phyloP scores from a whole-genome alignment of 2,797 vertebrate genomes.

The Bradypus variegatus region DNA sequence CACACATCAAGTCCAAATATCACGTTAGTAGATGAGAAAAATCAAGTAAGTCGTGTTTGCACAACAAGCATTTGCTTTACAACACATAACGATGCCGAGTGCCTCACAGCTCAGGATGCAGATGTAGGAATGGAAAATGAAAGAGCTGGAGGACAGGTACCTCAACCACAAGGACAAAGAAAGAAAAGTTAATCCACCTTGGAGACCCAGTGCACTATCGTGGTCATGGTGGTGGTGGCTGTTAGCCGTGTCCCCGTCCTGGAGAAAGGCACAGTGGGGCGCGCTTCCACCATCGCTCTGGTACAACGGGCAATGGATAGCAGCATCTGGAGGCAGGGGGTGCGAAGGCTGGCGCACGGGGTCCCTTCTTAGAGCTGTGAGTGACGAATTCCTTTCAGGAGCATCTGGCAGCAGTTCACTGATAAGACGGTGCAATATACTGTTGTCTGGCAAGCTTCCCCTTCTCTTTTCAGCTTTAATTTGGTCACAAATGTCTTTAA shows the following conservation, averaged over 20 bases:
- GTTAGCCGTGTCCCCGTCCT: slow-evolving; percentile 78
- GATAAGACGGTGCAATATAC: slow-evolving; percentile 92
- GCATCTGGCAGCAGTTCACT: slow-evolving; percentile 93
- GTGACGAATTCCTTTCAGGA: slow-evolving; percentile 94
- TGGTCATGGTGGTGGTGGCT: slow-evolving; percentile 83
- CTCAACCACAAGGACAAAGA: slow-evolving; percentile 59
- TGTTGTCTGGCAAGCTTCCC: slow-evolving; percentile 88
- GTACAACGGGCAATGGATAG: slow-evolving; percentile 74
- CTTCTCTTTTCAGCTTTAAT: slow-evolving; percentile 91
- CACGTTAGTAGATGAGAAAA: background rate
- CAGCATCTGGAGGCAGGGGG: slow-evolving; percentile 78
- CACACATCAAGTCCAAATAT: slow-evolving; percentile 1
- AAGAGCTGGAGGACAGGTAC: slow-evolving; percentile 56
- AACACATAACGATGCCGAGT: background rate
- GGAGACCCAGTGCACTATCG: slow-evolving; percentile 82
- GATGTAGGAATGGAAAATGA: slow-evolving; percentile 48
- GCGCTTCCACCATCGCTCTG: slow-evolving; percentile 78
- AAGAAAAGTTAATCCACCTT: slow-evolving; percentile 85
- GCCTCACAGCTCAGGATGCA: slow-evolving; percentile 19
- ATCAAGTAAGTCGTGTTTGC: background rate
- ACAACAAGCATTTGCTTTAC: slow-evolving; percentile 10
- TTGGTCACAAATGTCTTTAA: slow-evolving; percentile 97
- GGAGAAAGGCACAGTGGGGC: slow-evolving; percentile 90
- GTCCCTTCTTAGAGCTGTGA: slow-evolving; percentile 77
- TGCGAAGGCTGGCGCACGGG: slow-evolving; percentile 79